Evolutionary conservation across 2,113 vertebrate species (phyloP), one percentile per base, ranked within the genome.

Genomic region (Phalacrocorax aristotelis): DNA sequence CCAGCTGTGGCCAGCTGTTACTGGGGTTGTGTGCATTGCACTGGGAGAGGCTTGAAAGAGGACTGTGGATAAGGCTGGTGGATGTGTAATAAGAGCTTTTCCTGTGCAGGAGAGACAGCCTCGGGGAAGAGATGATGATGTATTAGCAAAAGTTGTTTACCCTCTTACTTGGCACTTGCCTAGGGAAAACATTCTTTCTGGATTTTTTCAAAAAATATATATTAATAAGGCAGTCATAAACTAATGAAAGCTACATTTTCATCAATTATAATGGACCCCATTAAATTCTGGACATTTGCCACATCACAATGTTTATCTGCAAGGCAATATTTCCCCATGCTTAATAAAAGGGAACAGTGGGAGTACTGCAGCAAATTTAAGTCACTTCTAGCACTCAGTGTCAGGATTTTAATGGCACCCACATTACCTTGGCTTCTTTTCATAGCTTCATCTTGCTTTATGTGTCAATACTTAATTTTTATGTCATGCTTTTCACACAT

Each of bases 231-330:
- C 83, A 85, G 96, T 97, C 81, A 97, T 77, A 87, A 89, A 42
- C 74, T 79, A 94, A 71, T 91, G 89, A 97, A 97, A 97, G 77
- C 34, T 84, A 75, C 91, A 87, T 92, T 96, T 94, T 97, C 34
- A 42, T 92, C 61, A 89, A 36, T 94, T 91, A 91, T 92, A 89
- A 95, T 92, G 49, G 68, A 61, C 57, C 90, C 82, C 40, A 89
- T 71, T 95, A 95, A 82, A 89, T 91, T 87, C 90, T 79, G 78
- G 91, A 72, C 49, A n/a, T 91, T 91, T 74, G 86, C 80, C 52
- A 71, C 86, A 91, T 92, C 69, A 90, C 76, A 68, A 8, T 87
- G 38, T 94, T 96, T 95, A 86, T 93, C 88, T 92, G 71, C 78
- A 86, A 86, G 36, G 64, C 46, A 90, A 7, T 77, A 79, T 92